Evolutionary conservation across 2,113 vertebrate genomes (phyloP).

Genomic region (Kryptolebias marmoratus): DNA sequence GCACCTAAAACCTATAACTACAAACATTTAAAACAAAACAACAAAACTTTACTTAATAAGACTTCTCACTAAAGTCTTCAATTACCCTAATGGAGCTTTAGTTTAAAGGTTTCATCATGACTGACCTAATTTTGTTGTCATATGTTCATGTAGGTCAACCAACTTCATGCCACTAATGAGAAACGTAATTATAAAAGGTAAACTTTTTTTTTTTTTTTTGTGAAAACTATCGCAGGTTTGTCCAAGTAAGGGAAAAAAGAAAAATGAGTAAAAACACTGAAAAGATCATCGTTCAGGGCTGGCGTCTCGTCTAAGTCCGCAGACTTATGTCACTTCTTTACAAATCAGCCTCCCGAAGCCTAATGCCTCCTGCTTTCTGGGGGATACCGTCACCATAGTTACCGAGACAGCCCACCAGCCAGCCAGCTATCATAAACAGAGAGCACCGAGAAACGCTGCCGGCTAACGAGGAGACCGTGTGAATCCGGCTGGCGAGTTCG

Average conservation of each 20-base stretch:
- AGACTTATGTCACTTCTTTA: conserved; percentile 67
- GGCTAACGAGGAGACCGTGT: conserved; percentile 17
- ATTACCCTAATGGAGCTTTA: no score
- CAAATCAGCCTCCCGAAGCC: conserved; percentile 57
- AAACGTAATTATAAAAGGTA: neutral
- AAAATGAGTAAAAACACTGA: conserved; percentile 10
- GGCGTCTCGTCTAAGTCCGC: conserved; percentile 36
- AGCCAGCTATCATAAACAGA: conserved; percentile 71
- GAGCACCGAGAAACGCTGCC: conserved; percentile 54
- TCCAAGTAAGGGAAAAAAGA: neutral
- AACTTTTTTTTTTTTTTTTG: neutral
- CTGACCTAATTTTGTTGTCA: no score
- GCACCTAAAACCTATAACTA: no score
- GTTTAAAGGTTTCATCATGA: no score
- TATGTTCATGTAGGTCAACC: no score
- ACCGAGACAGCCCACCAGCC: conserved; percentile 66
- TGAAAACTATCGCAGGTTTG: neutral
- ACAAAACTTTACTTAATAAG: no score
- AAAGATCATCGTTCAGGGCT: neutral
- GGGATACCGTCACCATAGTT: conserved; percentile 73
- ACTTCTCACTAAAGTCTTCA: no score
- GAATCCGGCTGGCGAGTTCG: conserved; percentile 17
- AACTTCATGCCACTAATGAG: no score
- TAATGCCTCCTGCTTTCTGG: conserved; percentile 58
- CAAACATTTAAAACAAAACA: no score